These are phyloP conservation scores for Hetaerina americana DNA, from an alignment of 1,140 invertebrate genomes.

Conservation along the genomic window DNA sequence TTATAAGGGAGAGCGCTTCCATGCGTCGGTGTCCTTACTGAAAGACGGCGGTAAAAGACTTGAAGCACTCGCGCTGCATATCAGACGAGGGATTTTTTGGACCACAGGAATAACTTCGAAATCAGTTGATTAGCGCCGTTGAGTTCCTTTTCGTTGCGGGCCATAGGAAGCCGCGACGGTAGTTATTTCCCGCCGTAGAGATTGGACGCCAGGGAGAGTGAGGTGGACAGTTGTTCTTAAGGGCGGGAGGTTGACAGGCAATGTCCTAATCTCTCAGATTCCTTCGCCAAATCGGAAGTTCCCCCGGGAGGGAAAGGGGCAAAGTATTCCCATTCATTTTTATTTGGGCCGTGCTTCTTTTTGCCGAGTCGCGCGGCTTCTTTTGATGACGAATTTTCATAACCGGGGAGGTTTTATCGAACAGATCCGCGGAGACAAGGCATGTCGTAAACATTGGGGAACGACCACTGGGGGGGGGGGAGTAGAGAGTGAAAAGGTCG, in stretches of 20 bases:
- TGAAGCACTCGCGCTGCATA: no score
- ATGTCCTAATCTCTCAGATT: background rate
- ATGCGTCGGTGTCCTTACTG: no score
- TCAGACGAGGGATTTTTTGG: no score
- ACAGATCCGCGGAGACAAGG: background rate
- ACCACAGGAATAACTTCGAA: no score
- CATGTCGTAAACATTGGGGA: no score
- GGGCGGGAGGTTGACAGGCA: background rate
- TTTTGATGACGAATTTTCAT: background rate
- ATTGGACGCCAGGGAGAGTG: background rate
- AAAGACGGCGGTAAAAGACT: no score
- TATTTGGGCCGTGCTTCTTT: background rate
- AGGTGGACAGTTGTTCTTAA: no score
- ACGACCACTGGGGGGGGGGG: background rate
- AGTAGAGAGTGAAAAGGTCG: background rate
- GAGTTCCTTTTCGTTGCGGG: no score
- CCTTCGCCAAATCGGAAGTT: background rate
- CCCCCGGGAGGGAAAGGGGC: background rate
- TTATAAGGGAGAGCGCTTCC: no score
- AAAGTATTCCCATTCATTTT: no score
- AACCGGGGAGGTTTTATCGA: background rate
- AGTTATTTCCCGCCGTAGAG: no score
- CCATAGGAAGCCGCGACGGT: no score
- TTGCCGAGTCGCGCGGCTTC: background rate
- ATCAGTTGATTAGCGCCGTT: background rate